phyloP scores from a whole-genome alignment of 2,888 invertebrate species.

The Hypena proboscidalis region DNA sequence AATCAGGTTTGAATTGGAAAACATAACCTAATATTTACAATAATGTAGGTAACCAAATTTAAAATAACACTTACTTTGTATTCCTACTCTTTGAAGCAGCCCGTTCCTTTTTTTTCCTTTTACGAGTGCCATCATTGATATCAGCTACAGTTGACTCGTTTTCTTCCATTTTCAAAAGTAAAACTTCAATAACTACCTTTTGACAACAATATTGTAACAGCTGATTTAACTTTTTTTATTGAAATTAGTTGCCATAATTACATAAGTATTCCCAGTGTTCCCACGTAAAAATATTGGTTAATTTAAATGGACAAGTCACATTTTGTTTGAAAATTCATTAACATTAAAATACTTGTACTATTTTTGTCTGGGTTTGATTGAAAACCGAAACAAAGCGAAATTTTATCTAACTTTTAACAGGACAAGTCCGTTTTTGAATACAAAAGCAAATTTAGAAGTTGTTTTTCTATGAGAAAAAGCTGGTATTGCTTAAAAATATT shows the following conservation, averaged over 20 bases:
- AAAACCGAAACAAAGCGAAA: slow-evolving; percentile 1
- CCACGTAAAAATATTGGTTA: background rate
- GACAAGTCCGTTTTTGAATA: slow-evolving; percentile 4
- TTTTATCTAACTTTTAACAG: background rate
- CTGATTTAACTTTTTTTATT: slow-evolving; percentile 1
- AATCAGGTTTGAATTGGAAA: no score
- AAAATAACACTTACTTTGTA: background rate
- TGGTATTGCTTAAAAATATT: slow-evolving; percentile 3
- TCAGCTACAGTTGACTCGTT: background rate
- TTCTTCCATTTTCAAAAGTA: no score
- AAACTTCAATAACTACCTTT: no score
- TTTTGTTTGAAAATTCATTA: slow-evolving; percentile 7
- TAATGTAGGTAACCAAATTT: no score
- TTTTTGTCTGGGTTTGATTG: slow-evolving; percentile 6
- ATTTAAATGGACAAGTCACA: slow-evolving; percentile 3
- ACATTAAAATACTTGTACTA: background rate
- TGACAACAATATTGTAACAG: no score
- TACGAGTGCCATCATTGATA: slow-evolving; percentile 2
- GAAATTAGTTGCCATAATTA: slow-evolving; percentile 2
- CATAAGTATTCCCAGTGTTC: background rate
- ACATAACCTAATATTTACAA: no score
- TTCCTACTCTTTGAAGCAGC: background rate
- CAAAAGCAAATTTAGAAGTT: slow-evolving; percentile 3
- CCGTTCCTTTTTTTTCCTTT: slow-evolving; percentile 1
- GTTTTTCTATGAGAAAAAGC: slow-evolving; percentile 3